These are phyloP conservation scores for Proteles cristata DNA, from an alignment of 2,113 vertebrate genomes.

Conservation along the genomic window DNA sequence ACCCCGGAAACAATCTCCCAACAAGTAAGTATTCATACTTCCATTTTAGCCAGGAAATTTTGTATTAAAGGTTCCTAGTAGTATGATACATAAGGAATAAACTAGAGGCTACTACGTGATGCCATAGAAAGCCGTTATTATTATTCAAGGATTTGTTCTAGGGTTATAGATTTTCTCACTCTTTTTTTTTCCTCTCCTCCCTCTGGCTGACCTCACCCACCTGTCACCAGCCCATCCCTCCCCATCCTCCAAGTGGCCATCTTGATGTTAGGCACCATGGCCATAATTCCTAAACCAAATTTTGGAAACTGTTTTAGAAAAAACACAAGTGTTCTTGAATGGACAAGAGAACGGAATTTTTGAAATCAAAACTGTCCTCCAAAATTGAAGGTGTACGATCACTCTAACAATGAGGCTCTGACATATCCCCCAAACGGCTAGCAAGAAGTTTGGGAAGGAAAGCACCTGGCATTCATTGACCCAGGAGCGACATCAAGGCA, in stretches of 20 bases:
- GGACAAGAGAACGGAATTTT: background rate
- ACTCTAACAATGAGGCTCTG: background rate
- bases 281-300: background rate
- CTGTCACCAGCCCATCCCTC: background rate
- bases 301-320: background rate
- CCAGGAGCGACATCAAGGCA: background rate
- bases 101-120: background rate
- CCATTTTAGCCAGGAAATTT: constrained; percentile 6
- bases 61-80: background rate
- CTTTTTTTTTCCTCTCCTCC: background rate
- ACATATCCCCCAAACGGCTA: background rate
- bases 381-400: constrained; percentile 1
- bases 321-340: background rate
- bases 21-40: background rate
- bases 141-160: background rate
- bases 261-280: background rate
- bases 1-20: constrained; percentile 7
- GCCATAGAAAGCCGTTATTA: background rate
- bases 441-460: background rate
- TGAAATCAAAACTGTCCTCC: background rate
- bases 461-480: background rate
- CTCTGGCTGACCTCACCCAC: background rate
- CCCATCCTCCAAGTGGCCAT: no score
- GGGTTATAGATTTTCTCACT: background rate
- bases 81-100: background rate